These are phyloP conservation scores for Vanacampus margaritifer DNA, from an alignment of 2,113 vertebrate species.

Conservation along the genomic window DNA sequence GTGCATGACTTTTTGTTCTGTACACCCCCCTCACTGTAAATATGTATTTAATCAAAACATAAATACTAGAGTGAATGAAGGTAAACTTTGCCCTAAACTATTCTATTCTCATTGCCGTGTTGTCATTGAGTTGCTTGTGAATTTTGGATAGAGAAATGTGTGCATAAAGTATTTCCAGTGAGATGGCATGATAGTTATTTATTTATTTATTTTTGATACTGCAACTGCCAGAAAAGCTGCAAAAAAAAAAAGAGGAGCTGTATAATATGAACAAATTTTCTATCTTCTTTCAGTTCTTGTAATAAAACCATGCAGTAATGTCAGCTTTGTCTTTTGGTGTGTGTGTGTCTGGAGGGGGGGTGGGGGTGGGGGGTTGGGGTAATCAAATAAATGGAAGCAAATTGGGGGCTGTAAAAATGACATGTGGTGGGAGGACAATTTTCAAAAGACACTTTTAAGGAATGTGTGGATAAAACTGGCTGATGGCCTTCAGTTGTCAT, in stretches of 20 bases:
- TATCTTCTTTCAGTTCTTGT: neutral
- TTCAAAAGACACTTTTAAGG: neutral
- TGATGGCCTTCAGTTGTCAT: slow-evolving; percentile 64
- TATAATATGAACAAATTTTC: neutral
- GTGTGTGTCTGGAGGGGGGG: too few relatives aligned
- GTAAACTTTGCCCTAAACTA: too few relatives aligned
- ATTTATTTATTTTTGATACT: too few relatives aligned
- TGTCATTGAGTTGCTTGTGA: too few relatives aligned
- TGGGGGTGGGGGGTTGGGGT: neutral
- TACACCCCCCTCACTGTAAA: neutral
- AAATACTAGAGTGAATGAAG: neutral
- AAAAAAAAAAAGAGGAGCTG: neutral
- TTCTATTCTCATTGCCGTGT: too few relatives aligned
- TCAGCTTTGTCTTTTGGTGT: neutral
- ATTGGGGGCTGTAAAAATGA: neutral
- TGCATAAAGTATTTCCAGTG: too few relatives aligned
- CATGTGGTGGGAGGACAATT: neutral
- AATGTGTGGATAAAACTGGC: slow-evolving; percentile 54
- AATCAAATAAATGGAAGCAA: neutral
- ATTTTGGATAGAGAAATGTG: too few relatives aligned
- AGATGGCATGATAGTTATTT: too few relatives aligned
- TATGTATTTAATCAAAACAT: neutral
- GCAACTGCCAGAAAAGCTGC: too few relatives aligned
- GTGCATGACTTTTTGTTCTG: neutral
- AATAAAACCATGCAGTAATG: neutral